Evolutionary conservation across 2,888 invertebrate species (phyloP).

Genomic region (Harpalus rufipes): DNA sequence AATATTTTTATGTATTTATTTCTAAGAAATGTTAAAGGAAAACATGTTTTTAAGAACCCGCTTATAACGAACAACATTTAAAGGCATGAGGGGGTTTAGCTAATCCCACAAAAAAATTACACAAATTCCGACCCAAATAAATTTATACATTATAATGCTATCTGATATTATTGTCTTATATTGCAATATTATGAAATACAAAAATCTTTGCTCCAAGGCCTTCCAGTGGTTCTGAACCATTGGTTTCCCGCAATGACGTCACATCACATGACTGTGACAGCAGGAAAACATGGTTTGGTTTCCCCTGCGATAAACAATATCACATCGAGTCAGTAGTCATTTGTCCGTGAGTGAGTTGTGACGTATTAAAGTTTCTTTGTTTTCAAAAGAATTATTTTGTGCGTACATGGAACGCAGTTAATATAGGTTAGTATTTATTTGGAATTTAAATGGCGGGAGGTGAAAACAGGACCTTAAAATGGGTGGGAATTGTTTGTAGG

Average conservation of each 20-base stretch:
- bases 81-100: too few species aligned
- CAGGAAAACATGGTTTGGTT: constrained; percentile 5
- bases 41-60: too few species aligned
- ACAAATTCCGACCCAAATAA: too few species aligned
- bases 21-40: too few species aligned
- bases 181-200: constrained; percentile 1
- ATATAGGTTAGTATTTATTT: neutral
- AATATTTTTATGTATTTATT: too few species aligned
- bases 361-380: neutral
- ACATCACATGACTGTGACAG: neutral
- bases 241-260: neutral
- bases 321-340: neutral
- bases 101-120: too few species aligned
- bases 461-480: neutral
- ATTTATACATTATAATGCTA: too few species aligned
- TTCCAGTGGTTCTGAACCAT: neutral
- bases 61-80: too few species aligned
- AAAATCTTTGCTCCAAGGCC: neutral
- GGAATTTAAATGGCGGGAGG: neutral
- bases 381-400: neutral
- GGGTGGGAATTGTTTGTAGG: neutral
- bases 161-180: neutral
- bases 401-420: neutral
- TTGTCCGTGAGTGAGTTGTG: constrained; percentile 4
- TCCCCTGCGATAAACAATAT: constrained; percentile 5